Base-by-base conservation (phyloP, 1,140 invertebrate genomes). In the Saccostrea cuccullata region DNA sequence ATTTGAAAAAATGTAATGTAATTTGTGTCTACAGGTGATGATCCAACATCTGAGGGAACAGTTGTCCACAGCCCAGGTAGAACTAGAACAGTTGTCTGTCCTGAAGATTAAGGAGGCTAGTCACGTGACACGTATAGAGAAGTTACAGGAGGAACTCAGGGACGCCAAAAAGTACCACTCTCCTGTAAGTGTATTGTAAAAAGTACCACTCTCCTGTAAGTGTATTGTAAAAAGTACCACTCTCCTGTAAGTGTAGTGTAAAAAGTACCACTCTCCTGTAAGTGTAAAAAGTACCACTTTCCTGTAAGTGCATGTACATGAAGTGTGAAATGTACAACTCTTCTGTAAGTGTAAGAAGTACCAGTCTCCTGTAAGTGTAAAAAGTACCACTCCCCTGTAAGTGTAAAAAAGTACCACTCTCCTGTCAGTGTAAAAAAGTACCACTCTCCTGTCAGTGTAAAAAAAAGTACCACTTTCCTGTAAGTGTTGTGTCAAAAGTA, bases 151-250 rank as follows among this genome's bases (percentile, higher is more conserved):
- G 9, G 91, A 94, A 82, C 89, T 95, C 20, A 87, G 85, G 36
- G 93, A 94, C 36, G 93, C 94, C 55, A 95, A 93, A 89, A 90
- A 90, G 87, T 88, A 83, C 83, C 93, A 95, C 88, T 89, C 93
- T 9, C 94, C 94, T 58, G 94, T 95, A 89, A 92, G 93, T 91
- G 67, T 20, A 30, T 0, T 77, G 30, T 55, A 95, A 93, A 89
- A 90, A 90, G 87, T 88, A 83, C 83, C 93, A 95, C 23, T 20
- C 15, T 47, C 47, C 47, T 47, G 47, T 95, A 89, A 64, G 58
- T 64, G n/a, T 17, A 60, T 12, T 60, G 11, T 64, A 20, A 20
- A 20, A 64, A 6, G n/a, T 64, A 64, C 58, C 58, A 60, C 8
- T 20, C 9, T 47, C 47, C 47, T 47, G 47, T 60, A 60, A 60